phyloP scores from a whole-genome alignment of 2,888 invertebrate species.

The Teleogryllus oceanicus region DNA sequence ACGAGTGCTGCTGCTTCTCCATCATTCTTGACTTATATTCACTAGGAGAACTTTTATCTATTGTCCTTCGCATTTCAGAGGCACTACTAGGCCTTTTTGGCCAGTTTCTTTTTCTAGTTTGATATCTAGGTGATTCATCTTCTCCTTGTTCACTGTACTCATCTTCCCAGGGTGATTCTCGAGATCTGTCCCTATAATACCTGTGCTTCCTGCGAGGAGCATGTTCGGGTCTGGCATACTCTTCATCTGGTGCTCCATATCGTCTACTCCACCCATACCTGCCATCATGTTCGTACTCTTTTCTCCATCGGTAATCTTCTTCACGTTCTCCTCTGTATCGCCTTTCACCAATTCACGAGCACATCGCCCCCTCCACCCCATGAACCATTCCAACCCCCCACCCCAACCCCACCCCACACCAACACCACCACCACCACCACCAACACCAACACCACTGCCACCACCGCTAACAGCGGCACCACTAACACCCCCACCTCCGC shows the following conservation, averaged over 20 bases:
- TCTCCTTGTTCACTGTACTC: conserved; percentile 52
- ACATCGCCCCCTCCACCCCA: conserved; percentile 60
- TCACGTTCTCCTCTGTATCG: conserved; percentile 33
- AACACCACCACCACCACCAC: neutral
- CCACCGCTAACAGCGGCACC: neutral
- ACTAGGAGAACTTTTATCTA: conserved; percentile 34
- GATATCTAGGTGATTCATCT: conserved; percentile 45
- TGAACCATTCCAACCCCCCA: conserved; percentile 48
- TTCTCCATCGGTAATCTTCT: conserved; percentile 45
- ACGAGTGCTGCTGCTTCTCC: conserved; percentile 33
- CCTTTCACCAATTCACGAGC: conserved; percentile 32
- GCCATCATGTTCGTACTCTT: conserved; percentile 31
- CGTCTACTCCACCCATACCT: conserved; percentile 33
- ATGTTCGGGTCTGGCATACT: conserved; percentile 45
- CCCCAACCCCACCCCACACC: neutral
- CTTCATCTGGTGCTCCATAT: conserved; percentile 25
- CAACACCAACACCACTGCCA: neutral
- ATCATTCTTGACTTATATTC: conserved; percentile 32
- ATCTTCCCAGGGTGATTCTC: conserved; percentile 59
- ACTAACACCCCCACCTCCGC: neutral
- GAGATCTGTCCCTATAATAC: conserved; percentile 45
- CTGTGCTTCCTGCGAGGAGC: conserved; percentile 45
- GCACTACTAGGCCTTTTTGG: conserved; percentile 56
- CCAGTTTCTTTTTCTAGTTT: conserved; percentile 48
- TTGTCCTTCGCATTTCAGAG: conserved; percentile 49